Base-by-base conservation (phyloP, 2,113 vertebrate species). In the Alethe diademata region DNA sequence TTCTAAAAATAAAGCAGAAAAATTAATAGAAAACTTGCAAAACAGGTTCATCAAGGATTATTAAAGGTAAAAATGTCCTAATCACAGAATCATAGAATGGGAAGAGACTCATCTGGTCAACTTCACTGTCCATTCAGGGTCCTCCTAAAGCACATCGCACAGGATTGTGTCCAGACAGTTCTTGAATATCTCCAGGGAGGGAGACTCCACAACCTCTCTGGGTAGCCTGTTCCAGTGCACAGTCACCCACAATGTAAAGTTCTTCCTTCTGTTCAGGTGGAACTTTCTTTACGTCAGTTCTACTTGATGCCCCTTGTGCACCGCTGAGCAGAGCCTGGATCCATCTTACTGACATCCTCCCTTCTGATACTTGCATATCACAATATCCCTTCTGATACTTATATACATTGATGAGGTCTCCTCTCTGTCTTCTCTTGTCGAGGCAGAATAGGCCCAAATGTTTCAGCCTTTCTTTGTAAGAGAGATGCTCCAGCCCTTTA, bases 301-400 rank as follows among this genome's bases (percentile, higher is more conserved):
- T 73, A 25, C 35, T 7, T 12, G 3, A 22, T 56, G 5, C 11
- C 14, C 22, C 31, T 57, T 35, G 29, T 78, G 20, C 25, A 29
- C 4, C 48, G 15, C 11, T 0, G 0, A 48, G 17, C 31, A 35
- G 11, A 64, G 24, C 35, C 35, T 64, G 35, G 31, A 24, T 42
- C 17, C 6, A 5, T 36, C 7, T 33, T 48, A 35, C 26, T 48
- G 42, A 14, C 19, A 33, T 14, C 8, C 18, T 57, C 17, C 29
- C 31, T 72, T 57, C 26, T 50, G 22, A 19, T 8, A 50, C 22
- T 26, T 25, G 13, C 35, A 35, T 35, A 35, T 35, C 35, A 35
- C 7, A 35, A 35, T 35, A 35, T 57, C 20, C 29, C 31, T 72
- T 57, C 26, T 50, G 22, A 19, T 8, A 50, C 22, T 23, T 25